Conservation (phyloP, 2,797 vertebrate species). For the Phataginus tricuspis region DNA sequence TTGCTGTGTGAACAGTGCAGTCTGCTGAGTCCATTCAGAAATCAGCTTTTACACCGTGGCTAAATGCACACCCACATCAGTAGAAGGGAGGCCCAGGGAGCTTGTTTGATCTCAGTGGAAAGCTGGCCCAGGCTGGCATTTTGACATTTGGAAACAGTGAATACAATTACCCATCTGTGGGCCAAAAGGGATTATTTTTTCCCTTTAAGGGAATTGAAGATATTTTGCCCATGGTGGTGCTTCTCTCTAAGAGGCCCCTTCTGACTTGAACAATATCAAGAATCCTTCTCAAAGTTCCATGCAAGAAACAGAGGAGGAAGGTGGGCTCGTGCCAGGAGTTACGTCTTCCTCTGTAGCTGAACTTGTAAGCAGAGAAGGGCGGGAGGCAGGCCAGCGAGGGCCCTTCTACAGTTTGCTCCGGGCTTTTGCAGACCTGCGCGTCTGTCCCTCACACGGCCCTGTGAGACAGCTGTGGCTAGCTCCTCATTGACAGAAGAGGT, state of each 20-base stretch:
- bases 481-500: neutral
- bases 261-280: constrained; percentile 41
- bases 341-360: neutral
- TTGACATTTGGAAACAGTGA: constrained; percentile 78
- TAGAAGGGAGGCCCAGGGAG: constrained; percentile 10
- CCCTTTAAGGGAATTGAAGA: constrained; percentile 55
- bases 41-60: neutral
- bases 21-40: neutral
- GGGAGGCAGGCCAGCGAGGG: neutral
- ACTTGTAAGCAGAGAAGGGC: neutral
- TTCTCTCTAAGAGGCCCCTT: constrained; percentile 65
- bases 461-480: neutral
- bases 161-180: constrained; percentile 77
- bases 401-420: neutral
- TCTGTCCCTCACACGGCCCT: neutral
- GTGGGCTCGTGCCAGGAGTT: neutral
- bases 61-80: neutral
- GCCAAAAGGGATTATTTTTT: constrained; percentile 63
- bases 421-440: accelerated
- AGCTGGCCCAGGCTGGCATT: constrained; percentile 65
- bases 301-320: neutral
- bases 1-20: neutral
- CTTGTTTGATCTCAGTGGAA: constrained; percentile 73
- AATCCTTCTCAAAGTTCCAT: constrained; percentile 35
- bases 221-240: constrained; percentile 71